These are phyloP conservation scores for Xiphorhynchus erythropygius DNA, from an alignment of 2,797 vertebrate species.

Conservation along the genomic window DNA sequence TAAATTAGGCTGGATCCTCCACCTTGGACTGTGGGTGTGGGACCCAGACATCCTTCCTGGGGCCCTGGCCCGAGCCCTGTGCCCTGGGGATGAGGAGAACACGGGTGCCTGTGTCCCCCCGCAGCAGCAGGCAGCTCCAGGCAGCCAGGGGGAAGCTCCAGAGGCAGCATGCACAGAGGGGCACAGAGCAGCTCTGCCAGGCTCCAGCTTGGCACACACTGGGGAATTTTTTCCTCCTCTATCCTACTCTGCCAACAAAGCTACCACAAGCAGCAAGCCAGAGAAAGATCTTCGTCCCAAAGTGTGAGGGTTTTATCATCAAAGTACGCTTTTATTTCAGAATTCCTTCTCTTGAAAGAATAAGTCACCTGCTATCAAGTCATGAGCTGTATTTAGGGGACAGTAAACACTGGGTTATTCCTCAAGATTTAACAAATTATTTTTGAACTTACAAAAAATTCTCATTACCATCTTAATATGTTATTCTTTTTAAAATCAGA, in stretches of 20 bases:
- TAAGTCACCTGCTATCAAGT: not conserved
- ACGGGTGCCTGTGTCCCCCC: not conserved
- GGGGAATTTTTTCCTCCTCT: not conserved
- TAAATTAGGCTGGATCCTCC: not conserved
- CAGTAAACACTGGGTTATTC: not conserved
- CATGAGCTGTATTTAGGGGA: not conserved
- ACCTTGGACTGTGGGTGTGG: accelerated
- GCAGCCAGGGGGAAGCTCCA: not conserved
- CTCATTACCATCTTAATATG: not conserved
- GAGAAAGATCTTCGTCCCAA: not conserved
- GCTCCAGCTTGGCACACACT: not conserved
- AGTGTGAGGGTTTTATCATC: not conserved
- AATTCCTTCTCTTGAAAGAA: not conserved
- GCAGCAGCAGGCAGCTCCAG: not conserved
- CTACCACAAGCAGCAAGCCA: not conserved
- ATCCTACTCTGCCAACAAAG: not conserved
- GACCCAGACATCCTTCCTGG: not conserved
- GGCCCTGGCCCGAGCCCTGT: accelerated
- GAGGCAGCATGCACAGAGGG: not conserved
- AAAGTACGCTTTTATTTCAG: not conserved
- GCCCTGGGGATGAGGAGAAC: not conserved
- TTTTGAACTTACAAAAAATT: not conserved
- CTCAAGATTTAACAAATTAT: not conserved
- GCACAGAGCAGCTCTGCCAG: not conserved
- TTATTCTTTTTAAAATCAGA: not conserved